Evolutionary conservation across 2,797 vertebrate genomes (phyloP).

Genomic region (Potorous gilbertii): DNA sequence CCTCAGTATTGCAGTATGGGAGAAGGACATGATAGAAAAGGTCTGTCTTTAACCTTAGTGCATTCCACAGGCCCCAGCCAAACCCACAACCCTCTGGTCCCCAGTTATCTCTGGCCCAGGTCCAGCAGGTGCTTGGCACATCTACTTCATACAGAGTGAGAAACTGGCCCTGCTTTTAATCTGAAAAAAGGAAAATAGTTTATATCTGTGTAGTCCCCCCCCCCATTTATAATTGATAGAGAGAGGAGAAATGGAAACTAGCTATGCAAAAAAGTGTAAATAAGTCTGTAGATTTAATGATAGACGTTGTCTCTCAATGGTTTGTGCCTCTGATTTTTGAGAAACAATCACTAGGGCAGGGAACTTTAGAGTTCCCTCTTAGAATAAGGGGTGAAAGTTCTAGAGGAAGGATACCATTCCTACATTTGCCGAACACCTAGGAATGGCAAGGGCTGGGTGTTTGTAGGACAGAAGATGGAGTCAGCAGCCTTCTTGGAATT

Average conservation of each 20-base stretch:
- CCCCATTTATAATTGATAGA: background rate
- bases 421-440: background rate
- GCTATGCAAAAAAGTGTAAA: slow-evolving; percentile 39
- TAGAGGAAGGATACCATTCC: background rate
- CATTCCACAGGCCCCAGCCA: background rate
- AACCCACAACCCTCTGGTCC: background rate
- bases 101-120: background rate
- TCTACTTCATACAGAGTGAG: background rate
- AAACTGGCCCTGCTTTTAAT: background rate
- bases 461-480: background rate
- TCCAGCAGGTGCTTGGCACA: background rate
- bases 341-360: background rate
- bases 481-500: background rate
- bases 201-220: background rate
- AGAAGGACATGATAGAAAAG: slow-evolving; percentile 23
- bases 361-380: background rate
- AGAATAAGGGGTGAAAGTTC: slow-evolving; percentile 5
- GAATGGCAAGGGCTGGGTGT: background rate
- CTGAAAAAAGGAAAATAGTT: slow-evolving; percentile 42
- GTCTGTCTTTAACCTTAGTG: background rate
- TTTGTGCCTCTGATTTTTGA: slow-evolving; percentile 8
- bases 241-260: background rate
- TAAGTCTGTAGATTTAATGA: slow-evolving; percentile 53
- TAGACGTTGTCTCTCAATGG: background rate
- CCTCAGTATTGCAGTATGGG: slow-evolving; percentile 2